These are phyloP conservation scores for Parazoanthus swiftii DNA, from an alignment of 92 coral and sea anemone genomes.

Conservation along the genomic window DNA sequence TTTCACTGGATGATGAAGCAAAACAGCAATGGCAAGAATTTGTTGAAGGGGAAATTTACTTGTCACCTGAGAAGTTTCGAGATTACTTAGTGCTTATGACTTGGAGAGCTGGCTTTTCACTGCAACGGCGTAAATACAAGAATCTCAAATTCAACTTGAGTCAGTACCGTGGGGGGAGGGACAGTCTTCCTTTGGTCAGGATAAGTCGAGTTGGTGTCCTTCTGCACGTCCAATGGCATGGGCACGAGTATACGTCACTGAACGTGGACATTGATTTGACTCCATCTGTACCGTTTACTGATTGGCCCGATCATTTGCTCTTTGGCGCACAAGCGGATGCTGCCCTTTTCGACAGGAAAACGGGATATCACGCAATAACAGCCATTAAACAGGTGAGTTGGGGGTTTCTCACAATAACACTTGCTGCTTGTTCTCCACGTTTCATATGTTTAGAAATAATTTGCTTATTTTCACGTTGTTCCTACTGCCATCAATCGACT, in stretches of 20 bases:
- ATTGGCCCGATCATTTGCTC: constrained; percentile 19
- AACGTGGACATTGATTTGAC: constrained; percentile 42
- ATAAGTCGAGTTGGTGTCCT: constrained; percentile 38
- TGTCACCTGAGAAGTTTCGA: constrained; percentile 11
- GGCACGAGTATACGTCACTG: not conserved
- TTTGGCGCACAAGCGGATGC: not conserved
- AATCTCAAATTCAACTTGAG: constrained; percentile 34
- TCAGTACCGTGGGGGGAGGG: not conserved
- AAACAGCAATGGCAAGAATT: constrained; percentile 32
- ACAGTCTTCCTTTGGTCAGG: constrained; percentile 10
- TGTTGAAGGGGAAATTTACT: not conserved
- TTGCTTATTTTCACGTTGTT: too few relatives aligned
- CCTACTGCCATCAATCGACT: too few relatives aligned
- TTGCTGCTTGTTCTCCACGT: too few relatives aligned
- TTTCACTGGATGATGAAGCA: constrained; percentile 8
- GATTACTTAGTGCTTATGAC: constrained; percentile 16
- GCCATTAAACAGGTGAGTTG: constrained; percentile 1
- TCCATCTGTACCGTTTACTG: constrained; percentile 14
- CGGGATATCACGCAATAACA: not conserved
- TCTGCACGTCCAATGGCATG: not conserved
- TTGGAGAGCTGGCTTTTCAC: constrained; percentile 23
- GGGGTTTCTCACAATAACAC: not conserved
- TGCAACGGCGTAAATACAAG: constrained; percentile 27
- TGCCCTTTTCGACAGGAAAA: not conserved
- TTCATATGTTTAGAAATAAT: not conserved